These are phyloP conservation scores for Drepanosiphum platanoidis DNA, from an alignment of 2,888 invertebrate species.

Conservation along the genomic window DNA sequence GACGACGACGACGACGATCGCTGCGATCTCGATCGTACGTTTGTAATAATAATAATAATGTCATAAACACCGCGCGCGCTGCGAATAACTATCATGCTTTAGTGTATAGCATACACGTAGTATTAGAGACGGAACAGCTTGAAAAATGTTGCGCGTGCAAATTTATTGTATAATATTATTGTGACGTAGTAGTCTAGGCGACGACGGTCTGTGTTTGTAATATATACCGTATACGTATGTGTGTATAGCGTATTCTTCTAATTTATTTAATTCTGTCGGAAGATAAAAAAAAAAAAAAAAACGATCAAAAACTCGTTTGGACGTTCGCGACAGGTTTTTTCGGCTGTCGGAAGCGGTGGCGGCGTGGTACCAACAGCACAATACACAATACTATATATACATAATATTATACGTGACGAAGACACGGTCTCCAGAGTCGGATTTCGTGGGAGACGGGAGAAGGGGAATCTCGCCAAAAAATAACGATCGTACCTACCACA, in stretches of 20 bases:
- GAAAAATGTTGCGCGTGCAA: not conserved
- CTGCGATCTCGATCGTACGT: not conserved
- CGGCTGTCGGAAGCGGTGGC: not conserved
- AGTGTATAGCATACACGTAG: not conserved
- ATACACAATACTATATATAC: no score
- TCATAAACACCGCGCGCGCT: constrained; percentile 1
- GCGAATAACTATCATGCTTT: no score
- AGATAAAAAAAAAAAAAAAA: not conserved
- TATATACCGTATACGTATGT: no score
- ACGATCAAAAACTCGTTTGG: not conserved
- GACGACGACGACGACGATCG: not conserved
- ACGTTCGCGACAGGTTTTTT: not conserved
- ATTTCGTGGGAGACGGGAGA: not conserved
- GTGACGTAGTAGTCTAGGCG: not conserved
- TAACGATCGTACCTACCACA: not conserved
- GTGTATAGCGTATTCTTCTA: not conserved
- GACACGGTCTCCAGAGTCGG: not conserved
- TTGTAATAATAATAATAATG: not conserved
- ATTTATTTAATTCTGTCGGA: not conserved
- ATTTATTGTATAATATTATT: not conserved
- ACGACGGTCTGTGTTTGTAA: not conserved
- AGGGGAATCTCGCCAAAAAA: not conserved
- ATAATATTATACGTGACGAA: not conserved
- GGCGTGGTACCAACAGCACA: no score
- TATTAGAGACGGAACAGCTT: not conserved